A percentile compares a stretch with the other conserved stretches of the same genome.
These are phyloP conservation scores for Galerucella nymphaeae DNA, from an alignment of 2,888 invertebrate species.

Conservation along the genomic window DNA sequence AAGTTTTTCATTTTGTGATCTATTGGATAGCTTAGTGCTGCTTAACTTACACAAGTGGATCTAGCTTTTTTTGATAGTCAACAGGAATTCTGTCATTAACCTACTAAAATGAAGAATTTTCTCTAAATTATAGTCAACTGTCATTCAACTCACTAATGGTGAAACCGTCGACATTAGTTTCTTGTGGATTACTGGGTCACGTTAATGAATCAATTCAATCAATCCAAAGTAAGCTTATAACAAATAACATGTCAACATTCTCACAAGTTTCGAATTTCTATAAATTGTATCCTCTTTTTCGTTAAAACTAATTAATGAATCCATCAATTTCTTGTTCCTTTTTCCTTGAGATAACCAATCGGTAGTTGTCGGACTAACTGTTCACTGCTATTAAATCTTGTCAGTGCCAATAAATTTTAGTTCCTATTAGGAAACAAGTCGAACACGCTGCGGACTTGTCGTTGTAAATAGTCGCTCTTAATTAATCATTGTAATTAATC, in stretches of 20 bases:
- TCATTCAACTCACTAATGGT: background rate
- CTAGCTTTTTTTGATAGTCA: too few species aligned
- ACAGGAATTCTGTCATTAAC: too few species aligned
- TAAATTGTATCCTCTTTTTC: slow-evolving; percentile 13
- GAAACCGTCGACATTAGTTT: background rate
- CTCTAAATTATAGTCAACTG: background rate
- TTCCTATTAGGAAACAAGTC: slow-evolving; percentile 44
- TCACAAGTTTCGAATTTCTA: slow-evolving; percentile 3
- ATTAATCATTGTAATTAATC: slow-evolving; percentile 48
- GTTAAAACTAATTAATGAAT: slow-evolving; percentile 22
- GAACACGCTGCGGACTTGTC: slow-evolving; percentile 36
- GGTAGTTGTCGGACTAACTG: slow-evolving; percentile 27
- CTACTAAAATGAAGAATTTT: too few species aligned
- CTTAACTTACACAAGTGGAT: too few species aligned
- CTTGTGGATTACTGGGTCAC: slow-evolving; percentile 13
- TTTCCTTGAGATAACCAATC: slow-evolving; percentile 17
- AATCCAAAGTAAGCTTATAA: background rate
- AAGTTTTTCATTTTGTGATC: too few species aligned
- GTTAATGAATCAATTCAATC: slow-evolving; percentile 2
- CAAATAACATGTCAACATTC: background rate
- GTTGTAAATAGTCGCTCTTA: slow-evolving; percentile 42
- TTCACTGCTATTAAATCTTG: slow-evolving; percentile 37
- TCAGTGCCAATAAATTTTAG: slow-evolving; percentile 39
- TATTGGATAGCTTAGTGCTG: too few species aligned
- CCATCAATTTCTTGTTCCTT: slow-evolving; percentile 11